Evolutionary conservation across 30 jellyfish, hydroid and myxozoan species (phyloP).

Genomic region (Turritopsis rubra): DNA sequence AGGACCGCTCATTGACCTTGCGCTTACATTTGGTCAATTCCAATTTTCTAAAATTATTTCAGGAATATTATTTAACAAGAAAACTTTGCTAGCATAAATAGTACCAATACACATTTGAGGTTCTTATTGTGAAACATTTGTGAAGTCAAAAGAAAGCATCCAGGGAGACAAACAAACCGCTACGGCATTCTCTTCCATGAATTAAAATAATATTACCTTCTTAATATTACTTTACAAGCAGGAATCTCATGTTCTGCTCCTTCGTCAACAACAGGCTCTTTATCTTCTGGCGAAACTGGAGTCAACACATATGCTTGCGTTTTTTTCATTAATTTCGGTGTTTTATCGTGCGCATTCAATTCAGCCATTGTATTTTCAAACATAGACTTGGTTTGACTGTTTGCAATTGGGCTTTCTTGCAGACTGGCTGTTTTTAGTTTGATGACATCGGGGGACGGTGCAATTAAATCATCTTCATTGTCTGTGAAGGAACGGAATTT

Average conservation of each 20-base stretch:
- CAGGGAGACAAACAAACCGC: too few relatives aligned
- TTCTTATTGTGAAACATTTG: too few relatives aligned
- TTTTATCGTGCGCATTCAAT: slow-evolving; percentile 16
- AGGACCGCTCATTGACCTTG: not conserved
- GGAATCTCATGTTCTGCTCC: slow-evolving; percentile 30
- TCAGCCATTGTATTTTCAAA: slow-evolving; percentile 32
- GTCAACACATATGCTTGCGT: slow-evolving; percentile 21
- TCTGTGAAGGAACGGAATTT: slow-evolving; percentile 42
- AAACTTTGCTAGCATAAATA: too few relatives aligned
- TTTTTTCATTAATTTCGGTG: slow-evolving; percentile 8
- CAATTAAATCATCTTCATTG: slow-evolving; percentile 59
- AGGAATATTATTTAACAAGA: too few relatives aligned
- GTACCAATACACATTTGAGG: too few relatives aligned
- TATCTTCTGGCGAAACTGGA: not conserved
- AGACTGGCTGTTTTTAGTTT: not conserved
- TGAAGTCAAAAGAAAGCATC: too few relatives aligned
- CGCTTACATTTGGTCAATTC: too few relatives aligned
- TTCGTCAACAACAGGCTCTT: slow-evolving; percentile 15
- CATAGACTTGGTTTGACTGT: not conserved
- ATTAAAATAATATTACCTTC: slow-evolving; percentile 20
- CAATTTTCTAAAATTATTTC: too few relatives aligned
- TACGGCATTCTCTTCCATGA: too few relatives aligned
- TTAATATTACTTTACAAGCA: not conserved
- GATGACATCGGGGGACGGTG: slow-evolving; percentile 59
- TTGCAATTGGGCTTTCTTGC: not conserved